These are phyloP conservation scores for Neopipo cinnamomea DNA, from an alignment of 2,113 vertebrate genomes.

Conservation along the genomic window DNA sequence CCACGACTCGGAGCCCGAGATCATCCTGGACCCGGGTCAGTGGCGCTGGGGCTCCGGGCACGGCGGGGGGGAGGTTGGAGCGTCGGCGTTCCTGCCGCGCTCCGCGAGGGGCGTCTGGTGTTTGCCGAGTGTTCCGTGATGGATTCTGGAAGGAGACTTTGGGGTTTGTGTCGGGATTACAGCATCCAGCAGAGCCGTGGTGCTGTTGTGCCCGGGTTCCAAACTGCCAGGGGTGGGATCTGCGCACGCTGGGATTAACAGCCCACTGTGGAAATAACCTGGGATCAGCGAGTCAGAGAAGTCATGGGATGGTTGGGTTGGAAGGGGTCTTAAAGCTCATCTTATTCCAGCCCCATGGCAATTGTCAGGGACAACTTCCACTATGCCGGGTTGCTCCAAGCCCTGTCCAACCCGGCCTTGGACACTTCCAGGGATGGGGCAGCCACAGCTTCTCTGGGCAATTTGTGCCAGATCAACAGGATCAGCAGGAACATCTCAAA, in stretches of 20 bases:
- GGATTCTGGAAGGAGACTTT: background rate
- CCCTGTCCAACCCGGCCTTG: fast-evolving
- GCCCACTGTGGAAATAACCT: background rate
- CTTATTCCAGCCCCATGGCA: background rate
- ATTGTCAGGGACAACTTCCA: background rate
- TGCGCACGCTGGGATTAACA: background rate
- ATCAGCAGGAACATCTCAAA: background rate
- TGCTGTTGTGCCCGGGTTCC: background rate
- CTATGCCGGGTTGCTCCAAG: background rate
- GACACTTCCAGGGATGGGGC: background rate
- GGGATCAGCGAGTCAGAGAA: fast-evolving
- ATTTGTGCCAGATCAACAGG: background rate
- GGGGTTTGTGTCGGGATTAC: background rate
- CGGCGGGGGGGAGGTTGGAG: background rate
- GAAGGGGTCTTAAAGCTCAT: background rate
- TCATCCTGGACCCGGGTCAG: slow-evolving; percentile 70
- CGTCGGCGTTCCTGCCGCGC: fast-evolving
- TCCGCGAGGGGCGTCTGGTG: background rate
- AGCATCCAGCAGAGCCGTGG: fast-evolving
- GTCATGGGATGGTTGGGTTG: background rate
- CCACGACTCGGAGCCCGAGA: slow-evolving; percentile 69
- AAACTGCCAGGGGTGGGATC: background rate
- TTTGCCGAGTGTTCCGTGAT: fast-evolving
- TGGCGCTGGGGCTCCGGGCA: background rate
- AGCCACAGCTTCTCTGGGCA: background rate